phyloP scores from a whole-genome alignment of 2,113 vertebrate species.

The Emydura subglobosa region DNA sequence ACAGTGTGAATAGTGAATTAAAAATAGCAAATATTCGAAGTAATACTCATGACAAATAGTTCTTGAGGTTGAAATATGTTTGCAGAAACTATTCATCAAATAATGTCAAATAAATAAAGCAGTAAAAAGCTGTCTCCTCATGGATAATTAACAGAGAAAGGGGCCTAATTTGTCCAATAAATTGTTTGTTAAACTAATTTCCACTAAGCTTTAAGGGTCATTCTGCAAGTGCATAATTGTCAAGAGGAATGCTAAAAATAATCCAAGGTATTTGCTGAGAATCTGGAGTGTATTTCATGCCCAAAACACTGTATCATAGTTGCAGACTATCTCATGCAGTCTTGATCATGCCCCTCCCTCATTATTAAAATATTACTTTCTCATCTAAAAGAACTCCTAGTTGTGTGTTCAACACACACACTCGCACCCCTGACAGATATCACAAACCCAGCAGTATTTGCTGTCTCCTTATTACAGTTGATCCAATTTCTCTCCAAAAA shows the following conservation, averaged over 20 bases:
- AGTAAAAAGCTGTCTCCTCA: not conserved
- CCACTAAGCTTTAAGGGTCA: not conserved
- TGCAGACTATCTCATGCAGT: not conserved
- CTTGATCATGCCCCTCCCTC: not conserved
- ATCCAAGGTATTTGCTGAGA: not conserved
- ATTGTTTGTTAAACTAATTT: constrained; percentile 16
- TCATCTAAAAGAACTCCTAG: not conserved
- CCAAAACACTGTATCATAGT: not conserved
- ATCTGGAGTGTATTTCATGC: fast-evolving
- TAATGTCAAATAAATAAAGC: constrained; percentile 45
- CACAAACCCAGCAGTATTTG: not conserved
- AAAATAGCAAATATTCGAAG: not conserved
- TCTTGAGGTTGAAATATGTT: not conserved
- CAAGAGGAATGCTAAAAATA: not conserved
- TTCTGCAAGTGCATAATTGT: not conserved
- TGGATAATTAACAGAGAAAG: constrained; percentile 31
- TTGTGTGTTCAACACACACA: not conserved
- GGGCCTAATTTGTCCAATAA: constrained; percentile 23
- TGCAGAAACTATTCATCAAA: constrained; percentile 1
- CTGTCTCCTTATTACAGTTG: not conserved
- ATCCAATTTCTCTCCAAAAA: not conserved
- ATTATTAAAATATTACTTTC: not conserved
- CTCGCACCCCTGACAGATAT: no score
- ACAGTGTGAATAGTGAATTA: constrained; percentile 19
- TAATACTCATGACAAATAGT: not conserved